Evolutionary conservation across 1,140 invertebrate genomes (phyloP), one percentile per base, ranked within the genome.

Genomic region (Tigriopus japonicus): DNA sequence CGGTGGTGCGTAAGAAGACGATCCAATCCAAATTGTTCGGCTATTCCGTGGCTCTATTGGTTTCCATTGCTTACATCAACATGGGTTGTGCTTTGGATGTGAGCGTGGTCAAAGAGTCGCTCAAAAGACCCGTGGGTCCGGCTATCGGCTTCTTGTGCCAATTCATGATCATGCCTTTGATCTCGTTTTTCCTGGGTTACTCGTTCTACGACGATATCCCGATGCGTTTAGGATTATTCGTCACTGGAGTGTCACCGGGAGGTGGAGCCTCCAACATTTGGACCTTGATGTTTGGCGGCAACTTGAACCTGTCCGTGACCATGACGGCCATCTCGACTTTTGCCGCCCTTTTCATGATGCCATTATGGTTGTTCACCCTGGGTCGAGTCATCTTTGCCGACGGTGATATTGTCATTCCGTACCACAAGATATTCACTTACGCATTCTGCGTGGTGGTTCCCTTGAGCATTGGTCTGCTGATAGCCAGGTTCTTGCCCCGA

Each of bases 201-300:
- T 17, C 62, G 15, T 63, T 62, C 17, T 14, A 15, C 21, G 17
- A n/a, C 19, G 14, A 17, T 43, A 28, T 40, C 13, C 60, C 62
- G 13, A 23, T 62, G 59, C 19, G 62, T 6, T 43, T 62, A 6
- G 62, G 62, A 1, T 42, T 62, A 5, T 62, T 61, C 49, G 62
- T 61, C 1, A 63, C 56, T 10, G 62, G 62, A 42, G 35, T 41
- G 28, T 81, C 85, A 60, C 91, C 91, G 14, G 89, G 85, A 35
- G 91, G 91, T 1, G 90, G 89, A 1, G 87, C 89, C 12, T 93
- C 88, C n/a, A 96, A 96, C 70, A 89, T 93, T 65, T 95, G 91
- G 88, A 87, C 88, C 0, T 79, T 86, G 62, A 77, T 92, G 35
- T 71, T 96, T 0, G 83, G 81, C 40, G 91, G 87, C 6, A 94